phyloP scores from a whole-genome alignment of 2,797 vertebrate genomes.

The Esox lucius region DNA sequence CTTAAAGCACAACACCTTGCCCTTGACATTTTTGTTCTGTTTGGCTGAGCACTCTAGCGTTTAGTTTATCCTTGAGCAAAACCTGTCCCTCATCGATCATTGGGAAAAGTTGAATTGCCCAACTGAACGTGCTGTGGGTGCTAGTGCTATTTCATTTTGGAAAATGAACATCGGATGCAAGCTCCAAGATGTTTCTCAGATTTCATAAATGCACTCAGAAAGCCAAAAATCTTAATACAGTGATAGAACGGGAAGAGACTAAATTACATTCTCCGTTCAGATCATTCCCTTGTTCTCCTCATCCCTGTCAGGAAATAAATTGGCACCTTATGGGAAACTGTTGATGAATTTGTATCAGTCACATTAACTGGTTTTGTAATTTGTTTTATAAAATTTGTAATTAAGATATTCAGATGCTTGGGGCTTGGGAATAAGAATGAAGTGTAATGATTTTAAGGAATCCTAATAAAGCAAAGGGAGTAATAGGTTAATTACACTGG shows the following conservation, averaged over 20 bases:
- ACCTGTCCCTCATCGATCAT: slow-evolving; percentile 32
- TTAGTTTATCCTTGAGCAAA: slow-evolving; percentile 33
- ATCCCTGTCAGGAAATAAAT: slow-evolving; percentile 15
- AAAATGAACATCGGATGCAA: slow-evolving; percentile 20
- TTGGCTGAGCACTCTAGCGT: slow-evolving; percentile 16
- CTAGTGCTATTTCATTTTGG: slow-evolving; percentile 11
- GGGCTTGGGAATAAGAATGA: slow-evolving; percentile 53
- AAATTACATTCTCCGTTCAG: slow-evolving; percentile 3
- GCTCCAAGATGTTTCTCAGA: slow-evolving; percentile 29
- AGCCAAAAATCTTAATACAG: slow-evolving; percentile 25
- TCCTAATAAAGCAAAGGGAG: slow-evolving; percentile 56
- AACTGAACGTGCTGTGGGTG: slow-evolving; percentile 35
- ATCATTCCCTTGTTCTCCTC: background rate
- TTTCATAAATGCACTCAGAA: slow-evolving; percentile 28
- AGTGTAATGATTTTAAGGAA: slow-evolving; percentile 51
- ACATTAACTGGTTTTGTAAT: slow-evolving; percentile 14
- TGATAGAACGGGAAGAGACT: slow-evolving; percentile 8
- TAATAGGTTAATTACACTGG: slow-evolving; percentile 56
- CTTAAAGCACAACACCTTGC: slow-evolving; percentile 8
- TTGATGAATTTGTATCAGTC: slow-evolving; percentile 33
- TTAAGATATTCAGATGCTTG: slow-evolving; percentile 52
- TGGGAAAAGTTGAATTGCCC: slow-evolving; percentile 27
- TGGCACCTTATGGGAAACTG: slow-evolving; percentile 31
- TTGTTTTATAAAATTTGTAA: slow-evolving; percentile 52
- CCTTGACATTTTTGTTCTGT: slow-evolving; percentile 15